These are phyloP conservation scores for Psittacula derbiana DNA, from an alignment of 2,797 vertebrate species.

Conservation along the genomic window DNA sequence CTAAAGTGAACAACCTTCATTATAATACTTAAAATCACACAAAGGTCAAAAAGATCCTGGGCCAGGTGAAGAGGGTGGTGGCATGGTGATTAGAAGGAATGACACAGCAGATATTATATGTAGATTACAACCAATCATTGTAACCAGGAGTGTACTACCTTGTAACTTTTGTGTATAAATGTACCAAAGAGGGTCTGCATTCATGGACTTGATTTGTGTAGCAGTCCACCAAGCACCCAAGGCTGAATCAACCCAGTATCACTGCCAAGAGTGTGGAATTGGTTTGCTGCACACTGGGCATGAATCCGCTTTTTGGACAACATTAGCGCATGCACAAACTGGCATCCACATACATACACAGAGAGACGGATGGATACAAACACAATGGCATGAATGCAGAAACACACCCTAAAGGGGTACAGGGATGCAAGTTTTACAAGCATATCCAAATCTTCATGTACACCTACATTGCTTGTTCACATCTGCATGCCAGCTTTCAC, in stretches of 20 bases:
- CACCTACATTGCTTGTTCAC: neutral
- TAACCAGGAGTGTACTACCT: neutral
- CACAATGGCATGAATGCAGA: neutral
- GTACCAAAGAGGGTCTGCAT: neutral
- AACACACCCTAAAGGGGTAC: neutral
- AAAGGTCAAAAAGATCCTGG: neutral
- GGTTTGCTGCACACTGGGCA: neutral
- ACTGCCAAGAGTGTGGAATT: neutral
- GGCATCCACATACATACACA: rapidly evolving
- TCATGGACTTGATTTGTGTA: neutral
- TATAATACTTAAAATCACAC: neutral
- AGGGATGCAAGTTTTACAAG: neutral
- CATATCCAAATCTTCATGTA: neutral
- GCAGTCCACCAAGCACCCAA: neutral
- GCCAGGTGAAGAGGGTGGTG: neutral
- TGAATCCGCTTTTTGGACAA: neutral
- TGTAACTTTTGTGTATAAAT: neutral
- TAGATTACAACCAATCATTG: neutral
- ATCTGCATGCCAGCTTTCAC: neutral
- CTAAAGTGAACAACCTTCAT: neutral
- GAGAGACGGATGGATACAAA: rapidly evolving
- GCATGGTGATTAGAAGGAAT: neutral
- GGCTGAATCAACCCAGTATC: neutral
- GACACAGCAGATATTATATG: neutral
- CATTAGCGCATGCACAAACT: neutral